Conservation (phyloP, 1,140 invertebrate genomes). For the Dendrolimus kikuchii region DNA sequence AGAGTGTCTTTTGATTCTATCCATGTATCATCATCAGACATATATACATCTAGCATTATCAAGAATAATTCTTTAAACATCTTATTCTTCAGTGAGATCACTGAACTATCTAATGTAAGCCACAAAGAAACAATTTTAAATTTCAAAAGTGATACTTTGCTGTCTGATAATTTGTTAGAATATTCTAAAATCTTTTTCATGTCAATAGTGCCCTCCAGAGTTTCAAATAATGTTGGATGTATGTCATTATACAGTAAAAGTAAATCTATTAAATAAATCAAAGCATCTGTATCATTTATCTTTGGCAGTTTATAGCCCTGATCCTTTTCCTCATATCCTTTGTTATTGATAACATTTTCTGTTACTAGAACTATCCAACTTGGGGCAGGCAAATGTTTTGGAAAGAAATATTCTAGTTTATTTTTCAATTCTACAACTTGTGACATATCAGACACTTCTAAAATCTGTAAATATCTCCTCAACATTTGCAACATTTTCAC, state of each 20-base stretch:
- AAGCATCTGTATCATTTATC: constrained; percentile 46
- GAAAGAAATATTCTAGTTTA: constrained; percentile 61
- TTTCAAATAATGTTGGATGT: constrained; percentile 71
- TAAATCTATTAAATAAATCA: constrained; percentile 71
- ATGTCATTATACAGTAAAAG: constrained; percentile 72
- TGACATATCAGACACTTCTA: constrained; percentile 38
- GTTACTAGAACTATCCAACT: constrained; percentile 67
- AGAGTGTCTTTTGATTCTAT: constrained; percentile 60
- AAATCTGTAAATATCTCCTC: constrained; percentile 52
- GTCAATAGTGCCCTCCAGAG: constrained; percentile 57
- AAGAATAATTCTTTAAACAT: constrained; percentile 74
- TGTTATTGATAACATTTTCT: constrained; percentile 42
- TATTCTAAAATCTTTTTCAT: constrained; percentile 65
- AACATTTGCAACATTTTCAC: constrained; percentile 65
- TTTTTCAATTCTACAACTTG: constrained; percentile 53
- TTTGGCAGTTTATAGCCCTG: constrained; percentile 45
- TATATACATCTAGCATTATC: constrained; percentile 74
- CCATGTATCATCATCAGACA: constrained; percentile 59
- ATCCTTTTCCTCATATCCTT: constrained; percentile 16
- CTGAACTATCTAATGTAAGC: constrained; percentile 71
- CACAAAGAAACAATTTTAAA: constrained; percentile 79
- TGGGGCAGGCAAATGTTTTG: constrained; percentile 71
- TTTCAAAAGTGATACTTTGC: constrained; percentile 70
- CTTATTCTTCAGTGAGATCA: constrained; percentile 72
- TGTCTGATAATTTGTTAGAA: constrained; percentile 40